Evolutionary conservation across 2,888 invertebrate genomes (phyloP).

Genomic region (Parascotia fuliginaria): DNA sequence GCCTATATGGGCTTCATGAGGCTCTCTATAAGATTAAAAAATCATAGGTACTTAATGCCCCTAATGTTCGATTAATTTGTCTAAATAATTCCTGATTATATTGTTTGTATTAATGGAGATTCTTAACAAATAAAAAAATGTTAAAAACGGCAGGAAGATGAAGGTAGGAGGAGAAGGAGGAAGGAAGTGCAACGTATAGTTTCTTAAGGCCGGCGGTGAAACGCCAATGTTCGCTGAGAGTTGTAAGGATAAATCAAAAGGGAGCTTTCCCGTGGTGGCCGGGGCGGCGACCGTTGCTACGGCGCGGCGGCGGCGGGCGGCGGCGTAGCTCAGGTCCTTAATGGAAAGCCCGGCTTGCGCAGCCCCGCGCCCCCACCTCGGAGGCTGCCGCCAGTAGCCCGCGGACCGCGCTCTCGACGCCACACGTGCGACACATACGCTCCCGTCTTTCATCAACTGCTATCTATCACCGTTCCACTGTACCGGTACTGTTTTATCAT

Average conservation of each 20-base stretch:
- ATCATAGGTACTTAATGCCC: no score
- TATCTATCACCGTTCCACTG: conserved; percentile 56
- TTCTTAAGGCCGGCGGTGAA: conserved; percentile 9
- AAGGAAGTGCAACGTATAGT: no score
- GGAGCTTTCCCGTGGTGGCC: conserved; percentile 56
- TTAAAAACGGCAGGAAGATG: no score
- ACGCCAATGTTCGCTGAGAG: conserved; percentile 25
- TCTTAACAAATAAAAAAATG: no score
- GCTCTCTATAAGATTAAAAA: no score
- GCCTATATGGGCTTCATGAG: no score
- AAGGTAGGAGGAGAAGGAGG: no score
- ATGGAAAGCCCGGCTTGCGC: conserved; percentile 76
- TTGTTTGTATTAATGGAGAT: no score
- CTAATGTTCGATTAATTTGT: no score
- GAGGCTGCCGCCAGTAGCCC: conserved; percentile 80
- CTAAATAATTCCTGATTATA: no score
- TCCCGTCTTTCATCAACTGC: conserved; percentile 45
- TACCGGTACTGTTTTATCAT: conserved; percentile 41
- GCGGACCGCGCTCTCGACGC: conserved; percentile 74
- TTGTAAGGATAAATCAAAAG: conserved; percentile 62
- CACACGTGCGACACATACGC: conserved; percentile 60
- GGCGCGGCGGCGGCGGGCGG: no score
- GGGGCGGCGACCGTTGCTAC: conserved; percentile 73
- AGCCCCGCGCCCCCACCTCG: conserved; percentile 72
- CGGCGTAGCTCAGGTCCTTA: conserved; percentile 66